phyloP scores from a whole-genome alignment of 1,140 invertebrate species.

The Pristionchus pacificus region DNA sequence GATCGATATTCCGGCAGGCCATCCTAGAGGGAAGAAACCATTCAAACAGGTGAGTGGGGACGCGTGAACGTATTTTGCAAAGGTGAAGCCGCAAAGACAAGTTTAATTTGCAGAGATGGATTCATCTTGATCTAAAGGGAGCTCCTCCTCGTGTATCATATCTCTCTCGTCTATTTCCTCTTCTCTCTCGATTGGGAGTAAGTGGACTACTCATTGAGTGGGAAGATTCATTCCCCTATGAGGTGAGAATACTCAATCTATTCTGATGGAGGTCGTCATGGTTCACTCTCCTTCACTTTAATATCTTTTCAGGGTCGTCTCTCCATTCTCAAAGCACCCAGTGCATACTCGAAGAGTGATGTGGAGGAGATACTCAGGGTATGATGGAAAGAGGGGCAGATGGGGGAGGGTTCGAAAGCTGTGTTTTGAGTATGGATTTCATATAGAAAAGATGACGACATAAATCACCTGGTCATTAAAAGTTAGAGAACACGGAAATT shows the following conservation, averaged over 20 bases:
- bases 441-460: no score
- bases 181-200: conserved; percentile 74
- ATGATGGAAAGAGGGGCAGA: no score
- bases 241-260: no score
- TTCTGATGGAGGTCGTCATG: no score
- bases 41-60: no score
- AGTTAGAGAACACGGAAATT: no score
- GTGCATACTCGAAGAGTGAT: conserved; percentile 72
- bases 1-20: not conserved
- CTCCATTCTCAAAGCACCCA: conserved; percentile 60
- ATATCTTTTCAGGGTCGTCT: not conserved
- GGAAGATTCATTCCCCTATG: conserved; percentile 96
- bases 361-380: conserved; percentile 60
- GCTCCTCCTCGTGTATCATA: conserved; percentile 72
- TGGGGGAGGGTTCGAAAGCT: no score
- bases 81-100: not conserved
- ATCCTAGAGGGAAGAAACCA: not conserved
- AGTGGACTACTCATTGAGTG: conserved; percentile 89
- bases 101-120: conserved; percentile 58
- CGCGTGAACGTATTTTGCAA: not conserved
- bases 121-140: conserved; percentile 83
- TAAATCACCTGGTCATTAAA: no score
- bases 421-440: no score
- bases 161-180: conserved; percentile 69
- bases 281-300: conserved; percentile 14